Evolutionary conservation across 2,888 invertebrate genomes (phyloP).

Genomic region (Hyles lineata): DNA sequence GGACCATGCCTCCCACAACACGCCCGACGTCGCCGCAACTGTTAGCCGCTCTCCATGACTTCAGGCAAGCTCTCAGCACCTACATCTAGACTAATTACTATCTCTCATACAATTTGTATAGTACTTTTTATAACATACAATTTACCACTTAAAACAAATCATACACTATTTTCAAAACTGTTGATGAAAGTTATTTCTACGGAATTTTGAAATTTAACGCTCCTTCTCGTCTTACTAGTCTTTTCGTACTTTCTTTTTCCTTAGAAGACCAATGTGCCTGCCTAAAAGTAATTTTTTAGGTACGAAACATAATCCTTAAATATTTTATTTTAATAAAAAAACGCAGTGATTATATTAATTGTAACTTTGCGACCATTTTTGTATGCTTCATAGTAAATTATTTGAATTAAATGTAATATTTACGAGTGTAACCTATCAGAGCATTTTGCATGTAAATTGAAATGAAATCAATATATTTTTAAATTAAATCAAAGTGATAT

Average conservation of each 20-base stretch:
- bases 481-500: conserved; percentile 31
- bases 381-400: conserved; percentile 17
- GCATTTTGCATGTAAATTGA: conserved; percentile 24
- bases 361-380: conserved; percentile 13
- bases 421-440: conserved; percentile 13
- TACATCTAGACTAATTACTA: conserved; percentile 79
- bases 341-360: background rate
- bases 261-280: conserved; percentile 70
- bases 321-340: conserved; percentile 11
- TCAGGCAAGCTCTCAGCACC: conserved; percentile 88
- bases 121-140: conserved; percentile 25
- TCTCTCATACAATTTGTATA: conserved; percentile 15
- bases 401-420: conserved; percentile 7
- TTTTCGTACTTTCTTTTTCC: conserved; percentile 45
- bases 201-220: conserved; percentile 31
- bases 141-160: conserved; percentile 23
- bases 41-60: conserved; percentile 89
- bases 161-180: conserved; percentile 27
- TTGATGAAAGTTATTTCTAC: background rate
- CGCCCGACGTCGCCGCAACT: conserved; percentile 89
- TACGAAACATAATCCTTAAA: conserved; percentile 16
- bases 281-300: conserved; percentile 50
- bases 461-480: conserved; percentile 26
- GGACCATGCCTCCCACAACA: conserved; percentile 87
- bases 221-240: conserved; percentile 33